Base-by-base conservation (phyloP, 2,888 invertebrate genomes). In the Sinhomidia bicolor region DNA sequence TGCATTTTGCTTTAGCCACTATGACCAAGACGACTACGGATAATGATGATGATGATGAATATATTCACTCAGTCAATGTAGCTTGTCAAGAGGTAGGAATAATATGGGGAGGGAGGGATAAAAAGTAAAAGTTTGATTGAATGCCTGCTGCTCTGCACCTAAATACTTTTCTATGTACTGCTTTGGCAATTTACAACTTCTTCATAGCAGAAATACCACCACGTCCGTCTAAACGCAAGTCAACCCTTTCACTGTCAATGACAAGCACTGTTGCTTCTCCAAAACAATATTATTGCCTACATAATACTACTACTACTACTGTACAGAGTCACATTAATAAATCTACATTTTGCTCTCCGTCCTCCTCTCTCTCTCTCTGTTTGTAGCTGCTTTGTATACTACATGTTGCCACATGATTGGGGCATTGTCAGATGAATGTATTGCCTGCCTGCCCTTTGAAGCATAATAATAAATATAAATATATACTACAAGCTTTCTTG, bases 261-360 rank as follows among this genome's bases (percentile, higher is more conserved):
- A 26, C 41, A 84, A 76, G 32, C 62, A 84, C 84, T 84, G 84
- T 84, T 84, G 84, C 84, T 84, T 62, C 84, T 10, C 23, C 20
- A 68, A 14, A 4, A 6, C 20, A 17, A 6, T 6, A 57, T 14
- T 7, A 41, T 10, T 41, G 10, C 41, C 10, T 41, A 41, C 20
- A 62, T 12, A 62, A 62, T 23, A 29, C 5, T 14, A 68, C 41
- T 2, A 10, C 36, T 68, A 32, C n/a, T n/a, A n/a, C n/a, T n/a
- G n/a, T n/a, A n/a, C n/a, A n/a, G n/a, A n/a, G n/a, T n/a, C n/a
- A n/a, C n/a, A n/a, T n/a, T n/a, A n/a, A n/a, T n/a, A 62, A 65
- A 68, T 32, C 36, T 1, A 65, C 32, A 60, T 60, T 26, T 23
- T 60, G 20, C 26, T 47, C 47, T 12, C 47, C n/a, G n/a, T n/a